Conservation (phyloP, 1,140 invertebrate genomes). For the Aradophagus sp. region DNA sequence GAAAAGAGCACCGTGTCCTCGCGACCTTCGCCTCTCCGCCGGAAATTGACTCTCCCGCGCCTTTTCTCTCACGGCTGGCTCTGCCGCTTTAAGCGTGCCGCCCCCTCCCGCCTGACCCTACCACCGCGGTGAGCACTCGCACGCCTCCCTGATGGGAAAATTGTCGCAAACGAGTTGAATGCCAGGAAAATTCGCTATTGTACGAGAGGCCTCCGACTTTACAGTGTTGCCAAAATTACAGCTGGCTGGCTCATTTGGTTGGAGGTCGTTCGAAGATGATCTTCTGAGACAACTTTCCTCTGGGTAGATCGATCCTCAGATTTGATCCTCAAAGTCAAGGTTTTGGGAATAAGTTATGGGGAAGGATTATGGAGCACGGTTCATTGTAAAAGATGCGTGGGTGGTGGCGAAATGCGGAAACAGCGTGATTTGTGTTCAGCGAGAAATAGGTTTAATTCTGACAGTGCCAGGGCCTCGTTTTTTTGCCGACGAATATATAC, state of each 20-base stretch:
- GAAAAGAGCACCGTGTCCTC: constrained; percentile 20
- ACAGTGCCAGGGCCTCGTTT: too few species aligned
- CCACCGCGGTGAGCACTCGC: constrained; percentile 9
- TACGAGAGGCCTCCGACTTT: not conserved
- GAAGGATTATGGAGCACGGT: too few species aligned
- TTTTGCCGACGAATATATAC: too few species aligned
- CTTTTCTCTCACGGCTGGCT: constrained; percentile 32
- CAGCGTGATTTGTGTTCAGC: too few species aligned
- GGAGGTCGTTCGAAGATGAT: not conserved
- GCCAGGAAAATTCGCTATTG: constrained; percentile 23
- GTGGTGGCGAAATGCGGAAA: too few species aligned
- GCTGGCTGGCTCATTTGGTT: too few species aligned
- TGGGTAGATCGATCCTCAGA: too few species aligned
- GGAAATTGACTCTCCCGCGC: constrained; percentile 54
- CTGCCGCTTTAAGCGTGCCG: constrained; percentile 1
- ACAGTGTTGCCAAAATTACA: constrained; percentile 15
- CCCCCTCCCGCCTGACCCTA: constrained; percentile 1
- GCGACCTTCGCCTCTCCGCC: constrained; percentile 22
- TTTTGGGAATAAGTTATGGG: too few species aligned
- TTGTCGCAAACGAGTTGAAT: constrained; percentile 21
- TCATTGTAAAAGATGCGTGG: too few species aligned
- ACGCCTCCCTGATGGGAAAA: constrained; percentile 26
- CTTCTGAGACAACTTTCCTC: too few species aligned
- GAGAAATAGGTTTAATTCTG: too few species aligned
- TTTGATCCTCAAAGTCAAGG: too few species aligned